Evolutionary conservation across 2,797 vertebrate genomes (phyloP).

Genomic region (Tragelaphus eurycerus): DNA sequence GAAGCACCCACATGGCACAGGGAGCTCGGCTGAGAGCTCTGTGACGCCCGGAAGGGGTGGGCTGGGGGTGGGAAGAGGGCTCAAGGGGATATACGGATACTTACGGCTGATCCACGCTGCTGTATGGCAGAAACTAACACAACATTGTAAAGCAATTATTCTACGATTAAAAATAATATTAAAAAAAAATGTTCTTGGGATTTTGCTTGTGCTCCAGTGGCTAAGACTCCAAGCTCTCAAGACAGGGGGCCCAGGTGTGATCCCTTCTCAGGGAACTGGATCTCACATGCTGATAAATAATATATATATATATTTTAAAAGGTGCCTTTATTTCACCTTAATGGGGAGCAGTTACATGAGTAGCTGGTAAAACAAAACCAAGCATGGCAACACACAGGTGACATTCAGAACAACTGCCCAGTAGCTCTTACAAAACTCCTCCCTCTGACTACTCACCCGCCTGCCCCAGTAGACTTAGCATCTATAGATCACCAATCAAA

Average conservation of each 20-base stretch:
- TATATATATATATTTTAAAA: neutral
- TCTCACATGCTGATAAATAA: neutral
- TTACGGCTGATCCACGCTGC: neutral
- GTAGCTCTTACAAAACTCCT: neutral
- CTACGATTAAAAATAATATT: neutral
- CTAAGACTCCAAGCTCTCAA: neutral
- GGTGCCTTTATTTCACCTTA: neutral
- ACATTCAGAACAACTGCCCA: neutral
- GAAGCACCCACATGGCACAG: fast-evolving
- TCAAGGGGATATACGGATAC: neutral
- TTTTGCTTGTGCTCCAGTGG: neutral
- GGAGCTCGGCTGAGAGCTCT: neutral
- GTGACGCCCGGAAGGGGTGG: neutral
- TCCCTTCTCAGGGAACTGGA: neutral
- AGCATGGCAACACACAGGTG: neutral
- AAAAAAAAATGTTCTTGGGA: neutral
- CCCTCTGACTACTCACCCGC: neutral
- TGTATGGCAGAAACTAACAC: neutral
- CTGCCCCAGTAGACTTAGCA: neutral
- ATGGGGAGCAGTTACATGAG: neutral
- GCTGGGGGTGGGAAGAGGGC: neutral
- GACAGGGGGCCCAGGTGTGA: neutral
- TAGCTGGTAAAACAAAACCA: neutral
- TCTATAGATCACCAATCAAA: neutral
- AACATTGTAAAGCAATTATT: neutral